Conservation (phyloP, 2,797 vertebrate species). For the Furcifer pardalis region DNA sequence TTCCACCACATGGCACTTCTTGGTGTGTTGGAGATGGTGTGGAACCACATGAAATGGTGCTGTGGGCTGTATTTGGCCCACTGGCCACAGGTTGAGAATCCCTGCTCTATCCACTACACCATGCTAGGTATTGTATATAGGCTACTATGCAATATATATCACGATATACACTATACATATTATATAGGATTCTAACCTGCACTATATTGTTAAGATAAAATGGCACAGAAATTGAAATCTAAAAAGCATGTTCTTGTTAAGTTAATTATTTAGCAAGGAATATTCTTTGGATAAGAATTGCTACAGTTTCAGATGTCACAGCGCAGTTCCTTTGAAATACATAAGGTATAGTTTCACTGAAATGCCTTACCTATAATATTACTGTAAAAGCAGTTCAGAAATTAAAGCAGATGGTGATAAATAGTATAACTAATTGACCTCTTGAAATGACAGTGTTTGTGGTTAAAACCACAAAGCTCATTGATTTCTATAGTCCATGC, state of each 20-base stretch:
- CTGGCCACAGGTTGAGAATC: too few species aligned
- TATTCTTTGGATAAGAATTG: not conserved
- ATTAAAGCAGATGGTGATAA: conserved; percentile 36
- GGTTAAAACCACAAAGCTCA: conserved; percentile 52
- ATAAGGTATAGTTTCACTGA: not conserved
- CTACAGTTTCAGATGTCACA: not conserved
- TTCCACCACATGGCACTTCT: too few species aligned
- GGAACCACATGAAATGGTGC: too few species aligned
- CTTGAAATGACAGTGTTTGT: conserved; percentile 41
- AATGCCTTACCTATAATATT: not conserved
- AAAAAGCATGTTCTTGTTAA: not conserved
- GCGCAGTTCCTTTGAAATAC: not conserved
- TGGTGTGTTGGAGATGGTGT: too few species aligned
- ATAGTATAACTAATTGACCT: conserved; percentile 3
- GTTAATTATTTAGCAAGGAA: not conserved
- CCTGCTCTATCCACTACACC: too few species aligned
- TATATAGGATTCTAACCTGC: not conserved
- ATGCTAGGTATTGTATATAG: too few species aligned
- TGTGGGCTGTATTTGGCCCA: too few species aligned
- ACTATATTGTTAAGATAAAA: not conserved
- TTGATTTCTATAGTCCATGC: conserved; percentile 47
- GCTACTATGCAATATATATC: not conserved
- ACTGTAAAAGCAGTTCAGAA: conserved; percentile 24
- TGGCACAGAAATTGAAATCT: not conserved
- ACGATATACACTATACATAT: not conserved